phyloP scores from a whole-genome alignment of 2,113 vertebrate genomes.

The Acrocephalus kingi region DNA sequence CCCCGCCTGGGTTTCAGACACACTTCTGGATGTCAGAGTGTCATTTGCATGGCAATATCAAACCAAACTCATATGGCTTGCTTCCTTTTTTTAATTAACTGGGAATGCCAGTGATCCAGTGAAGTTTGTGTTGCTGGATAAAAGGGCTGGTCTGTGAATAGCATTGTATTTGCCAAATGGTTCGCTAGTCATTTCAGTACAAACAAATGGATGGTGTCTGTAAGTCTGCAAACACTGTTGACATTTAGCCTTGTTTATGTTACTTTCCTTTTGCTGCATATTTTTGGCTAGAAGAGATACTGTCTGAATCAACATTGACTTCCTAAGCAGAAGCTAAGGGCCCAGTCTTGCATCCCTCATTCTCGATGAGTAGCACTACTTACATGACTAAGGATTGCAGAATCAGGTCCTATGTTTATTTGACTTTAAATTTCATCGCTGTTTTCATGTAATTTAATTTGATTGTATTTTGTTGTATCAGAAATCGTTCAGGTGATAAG shows the following conservation, averaged over 20 bases:
- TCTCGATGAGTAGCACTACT: constrained; percentile 14
- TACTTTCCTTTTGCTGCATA: constrained; percentile 77
- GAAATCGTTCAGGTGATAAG: not conserved
- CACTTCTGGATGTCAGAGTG: constrained; percentile 19
- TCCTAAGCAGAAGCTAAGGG: constrained; percentile 69
- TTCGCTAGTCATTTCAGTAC: constrained; percentile 77
- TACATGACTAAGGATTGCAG: constrained; percentile 51
- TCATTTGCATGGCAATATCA: constrained; percentile 54
- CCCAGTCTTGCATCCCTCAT: constrained; percentile 36
- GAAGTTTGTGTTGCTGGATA: constrained; percentile 72
- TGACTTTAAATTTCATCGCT: not conserved
- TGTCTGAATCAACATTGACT: constrained; percentile 73
- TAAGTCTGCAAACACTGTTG: constrained; percentile 78
- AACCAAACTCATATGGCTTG: constrained; percentile 59
- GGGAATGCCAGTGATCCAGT: constrained; percentile 68
- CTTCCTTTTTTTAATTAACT: constrained; percentile 72
- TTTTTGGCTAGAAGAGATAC: constrained; percentile 76
- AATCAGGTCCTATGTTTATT: constrained; percentile 26
- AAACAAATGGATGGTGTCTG: constrained; percentile 79
- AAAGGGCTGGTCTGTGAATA: constrained; percentile 70
- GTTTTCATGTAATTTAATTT: not conserved
- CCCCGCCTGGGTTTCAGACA: constrained; percentile 5
- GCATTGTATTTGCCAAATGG: constrained; percentile 76
- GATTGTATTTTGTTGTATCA: not conserved
- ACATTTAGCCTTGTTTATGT: constrained; percentile 82